A percentile compares a stretch with the other conserved stretches of the same genome.
phyloP scores from a whole-genome alignment of 2,888 invertebrate genomes.

The Troglohyphantes excavatus region DNA sequence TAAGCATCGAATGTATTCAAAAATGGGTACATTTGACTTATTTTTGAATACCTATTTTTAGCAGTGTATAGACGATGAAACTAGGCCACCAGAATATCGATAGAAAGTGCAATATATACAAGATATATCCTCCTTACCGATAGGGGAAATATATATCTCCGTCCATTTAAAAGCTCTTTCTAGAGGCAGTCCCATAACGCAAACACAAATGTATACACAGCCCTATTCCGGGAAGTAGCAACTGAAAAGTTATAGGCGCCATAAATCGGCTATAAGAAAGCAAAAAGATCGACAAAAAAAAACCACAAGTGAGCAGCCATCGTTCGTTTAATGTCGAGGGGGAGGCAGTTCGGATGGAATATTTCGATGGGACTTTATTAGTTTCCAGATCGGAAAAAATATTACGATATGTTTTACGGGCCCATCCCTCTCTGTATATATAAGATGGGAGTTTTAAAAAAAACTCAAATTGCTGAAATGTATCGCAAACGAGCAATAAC shows the following conservation, averaged over 20 bases:
- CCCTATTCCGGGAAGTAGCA: not conserved
- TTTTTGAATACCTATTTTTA: too few species aligned
- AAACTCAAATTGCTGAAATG: too few species aligned
- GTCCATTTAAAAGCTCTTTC: conserved; percentile 27
- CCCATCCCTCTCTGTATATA: too few species aligned
- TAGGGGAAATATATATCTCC: conserved; percentile 30
- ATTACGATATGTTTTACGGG: not conserved
- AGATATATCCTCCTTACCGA: not conserved
- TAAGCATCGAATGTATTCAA: too few species aligned
- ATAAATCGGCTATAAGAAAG: conserved; percentile 58
- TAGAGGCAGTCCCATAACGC: conserved; percentile 9
- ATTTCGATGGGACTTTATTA: not conserved
- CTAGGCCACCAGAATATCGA: not conserved
- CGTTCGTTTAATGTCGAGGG: not conserved
- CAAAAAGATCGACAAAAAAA: not conserved
- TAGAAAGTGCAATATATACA: not conserved
- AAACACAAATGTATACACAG: not conserved
- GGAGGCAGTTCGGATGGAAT: not conserved
- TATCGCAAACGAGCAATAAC: too few species aligned
- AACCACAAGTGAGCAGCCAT: conserved; percentile 4
- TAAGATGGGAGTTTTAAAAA: too few species aligned
- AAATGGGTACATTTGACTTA: too few species aligned
- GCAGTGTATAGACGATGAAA: not conserved
- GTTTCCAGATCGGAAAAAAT: not conserved
- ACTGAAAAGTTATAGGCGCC: conserved; percentile 43